phyloP scores from a whole-genome alignment of 2,888 invertebrate species.

The Andricus quercusramuli region DNA sequence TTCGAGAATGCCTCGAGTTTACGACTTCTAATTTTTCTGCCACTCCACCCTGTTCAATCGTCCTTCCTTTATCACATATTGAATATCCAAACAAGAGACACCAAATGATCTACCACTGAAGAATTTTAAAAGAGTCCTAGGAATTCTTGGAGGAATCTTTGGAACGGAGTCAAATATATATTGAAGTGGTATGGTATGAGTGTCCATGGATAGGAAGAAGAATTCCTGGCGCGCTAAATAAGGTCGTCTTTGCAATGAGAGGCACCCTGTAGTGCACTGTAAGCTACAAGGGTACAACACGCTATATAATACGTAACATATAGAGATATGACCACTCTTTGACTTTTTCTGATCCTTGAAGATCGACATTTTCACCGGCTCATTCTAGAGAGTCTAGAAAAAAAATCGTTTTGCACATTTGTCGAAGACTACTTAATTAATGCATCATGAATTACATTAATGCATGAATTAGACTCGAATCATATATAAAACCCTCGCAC shows the following conservation, averaged over 20 bases:
- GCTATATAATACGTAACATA: slow-evolving; percentile 13
- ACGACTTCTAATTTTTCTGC: no score
- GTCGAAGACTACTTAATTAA: slow-evolving; percentile 19
- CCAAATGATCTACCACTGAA: no score
- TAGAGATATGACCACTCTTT: slow-evolving; percentile 8
- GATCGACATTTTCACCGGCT: neutral
- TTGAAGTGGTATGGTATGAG: neutral
- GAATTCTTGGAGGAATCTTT: no score
- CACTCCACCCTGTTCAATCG: no score
- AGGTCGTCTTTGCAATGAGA: slow-evolving; percentile 52
- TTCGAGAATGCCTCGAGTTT: no score
- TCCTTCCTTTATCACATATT: neutral
- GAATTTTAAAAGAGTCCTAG: no score
- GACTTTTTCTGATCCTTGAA: slow-evolving; percentile 16
- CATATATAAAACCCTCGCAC: neutral
- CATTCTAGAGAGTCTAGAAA: neutral
- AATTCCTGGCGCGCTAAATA: slow-evolving; percentile 61
- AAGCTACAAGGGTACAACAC: slow-evolving; percentile 11
- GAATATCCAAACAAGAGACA: neutral
- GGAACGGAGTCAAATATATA: neutral
- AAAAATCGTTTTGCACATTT: slow-evolving; percentile 7
- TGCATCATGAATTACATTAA: slow-evolving; percentile 23
- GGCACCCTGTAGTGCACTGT: slow-evolving; percentile 49
- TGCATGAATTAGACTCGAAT: slow-evolving; percentile 22
- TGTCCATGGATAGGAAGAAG: neutral